Base-by-base conservation (phyloP, 2,888 invertebrate genomes). In the Parelbella ahira region DNA sequence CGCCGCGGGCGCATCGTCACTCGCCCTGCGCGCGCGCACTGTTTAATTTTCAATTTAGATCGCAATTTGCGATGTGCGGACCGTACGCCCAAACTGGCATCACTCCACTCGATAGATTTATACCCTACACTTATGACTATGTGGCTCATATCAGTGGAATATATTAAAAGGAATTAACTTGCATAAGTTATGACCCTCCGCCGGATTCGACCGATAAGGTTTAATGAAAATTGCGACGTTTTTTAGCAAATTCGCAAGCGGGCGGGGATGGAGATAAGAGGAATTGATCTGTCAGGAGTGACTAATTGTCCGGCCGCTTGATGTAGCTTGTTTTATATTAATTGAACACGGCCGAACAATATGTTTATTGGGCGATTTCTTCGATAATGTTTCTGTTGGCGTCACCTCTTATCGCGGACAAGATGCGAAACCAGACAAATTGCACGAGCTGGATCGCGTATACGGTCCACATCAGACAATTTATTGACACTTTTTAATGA, bases 21-120 rank as follows among this genome's bases (percentile, higher is more conserved):
- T 54, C 45, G 44, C 51, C 56, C 42, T 50, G 47, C 54, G 47
- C 51, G 52, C 54, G 58, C 54, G 54, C 70, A 75, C 80, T 87
- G 84, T 88, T 88, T 88, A 87, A 88, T 88, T 88, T 88, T 88
- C 88, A 88, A 88, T 88, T 88, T 82, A 88, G 88, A 88, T 88
- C 77, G 88, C 80, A 88, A 88, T 88, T 87, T 87, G 82, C 81
- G 88, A 88, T 88, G 79, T 66, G 71, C 61, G 56, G 65, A 58
- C 63, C 72, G 62, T 68, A 74, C 81, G 75, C 86, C 84, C 83
- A 82, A 84, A 82, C 79, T 74, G 63, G 75, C 82, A 78, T 79
- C 80, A 80, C 76, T 74, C 71, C 57, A 56, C 55, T 49, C 61
- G 75, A 83, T 84, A 84, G 86, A 84, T 87, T 84, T 86, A 87